A percentile compares a stretch with the other conserved stretches of the same genome.
These are phyloP conservation scores for Hermaeophaga mercurialis DNA, from an alignment of 2,888 invertebrate species.

Conservation along the genomic window DNA sequence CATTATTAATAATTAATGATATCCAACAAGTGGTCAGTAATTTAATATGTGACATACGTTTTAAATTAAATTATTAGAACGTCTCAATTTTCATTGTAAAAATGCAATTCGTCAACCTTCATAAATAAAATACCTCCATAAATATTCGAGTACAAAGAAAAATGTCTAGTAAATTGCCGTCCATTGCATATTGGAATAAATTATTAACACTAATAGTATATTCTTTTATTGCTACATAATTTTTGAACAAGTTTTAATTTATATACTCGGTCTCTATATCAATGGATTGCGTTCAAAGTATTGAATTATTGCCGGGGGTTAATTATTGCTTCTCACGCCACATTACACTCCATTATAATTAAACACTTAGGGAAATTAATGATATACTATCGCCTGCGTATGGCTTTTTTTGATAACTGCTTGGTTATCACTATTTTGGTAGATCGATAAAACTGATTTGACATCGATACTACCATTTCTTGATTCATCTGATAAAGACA, in stretches of 20 bases:
- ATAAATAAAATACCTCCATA: slow-evolving; percentile 14
- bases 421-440: slow-evolving; percentile 1
- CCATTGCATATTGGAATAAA: slow-evolving; percentile 25
- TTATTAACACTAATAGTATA: slow-evolving; percentile 32
- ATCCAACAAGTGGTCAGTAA: slow-evolving; percentile 5
- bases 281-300: slow-evolving; percentile 34
- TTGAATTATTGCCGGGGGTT: slow-evolving; percentile 37
- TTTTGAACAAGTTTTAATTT: slow-evolving; percentile 35
- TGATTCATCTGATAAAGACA: slow-evolving; percentile 5
- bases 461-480: slow-evolving; percentile 12
- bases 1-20: no score
- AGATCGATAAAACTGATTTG: slow-evolving; percentile 15
- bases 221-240: slow-evolving; percentile 31
- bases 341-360: slow-evolving; percentile 39
- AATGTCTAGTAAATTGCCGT: slow-evolving; percentile 19
- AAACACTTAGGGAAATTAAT: slow-evolving; percentile 38
- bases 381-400: slow-evolving; percentile 8
- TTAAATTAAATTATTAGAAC: slow-evolving; percentile 4
- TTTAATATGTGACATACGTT: not conserved
- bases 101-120: slow-evolving; percentile 18
- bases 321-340: slow-evolving; percentile 42
- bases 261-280: slow-evolving; percentile 27
- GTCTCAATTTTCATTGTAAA: slow-evolving; percentile 10
- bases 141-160: slow-evolving; percentile 16
- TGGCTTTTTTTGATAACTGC: slow-evolving; percentile 10